Evolutionary conservation across 1,140 invertebrate genomes (phyloP).

Genomic region (Diabrotica undecimpunctata): DNA sequence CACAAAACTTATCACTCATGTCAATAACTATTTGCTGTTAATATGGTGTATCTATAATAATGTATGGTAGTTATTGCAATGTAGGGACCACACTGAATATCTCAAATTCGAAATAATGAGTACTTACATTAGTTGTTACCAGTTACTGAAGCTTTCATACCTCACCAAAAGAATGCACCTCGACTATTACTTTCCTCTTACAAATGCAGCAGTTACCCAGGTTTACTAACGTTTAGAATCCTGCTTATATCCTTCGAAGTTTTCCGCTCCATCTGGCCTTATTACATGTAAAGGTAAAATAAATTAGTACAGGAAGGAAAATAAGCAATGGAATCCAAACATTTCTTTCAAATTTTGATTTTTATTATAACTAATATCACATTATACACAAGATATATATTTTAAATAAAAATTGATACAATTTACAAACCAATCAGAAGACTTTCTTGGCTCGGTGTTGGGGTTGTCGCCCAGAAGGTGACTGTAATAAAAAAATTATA

Average conservation of each 20-base stretch:
- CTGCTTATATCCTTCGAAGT: not conserved
- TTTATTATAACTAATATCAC: conserved; percentile 33
- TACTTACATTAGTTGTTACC: conserved; percentile 13
- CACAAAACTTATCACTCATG: too few species aligned
- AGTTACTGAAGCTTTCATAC: not conserved
- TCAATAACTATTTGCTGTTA: too few species aligned
- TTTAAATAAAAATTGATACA: conserved; percentile 25
- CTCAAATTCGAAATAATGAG: conserved; percentile 20
- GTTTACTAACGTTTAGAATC: not conserved
- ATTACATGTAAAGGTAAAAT: conserved; percentile 37
- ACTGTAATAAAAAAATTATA: conserved; percentile 45
- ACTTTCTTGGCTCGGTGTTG: conserved; percentile 26
- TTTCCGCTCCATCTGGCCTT: conserved; percentile 17
- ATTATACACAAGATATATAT: conserved; percentile 24
- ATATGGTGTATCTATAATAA: too few species aligned
- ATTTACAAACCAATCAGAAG: conserved; percentile 43
- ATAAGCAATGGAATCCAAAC: conserved; percentile 20
- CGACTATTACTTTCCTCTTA: not conserved
- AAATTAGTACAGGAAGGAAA: conserved; percentile 31
- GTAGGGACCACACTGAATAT: conserved; percentile 6
- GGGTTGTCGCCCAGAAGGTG: conserved; percentile 30
- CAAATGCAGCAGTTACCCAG: conserved; percentile 8
- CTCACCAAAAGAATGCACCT: not conserved
- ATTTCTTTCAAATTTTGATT: conserved; percentile 9
- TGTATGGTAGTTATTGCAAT: not conserved